Evolutionary conservation across 2,888 invertebrate species (phyloP).

Genomic region (Malthinus seriepunctatus): DNA sequence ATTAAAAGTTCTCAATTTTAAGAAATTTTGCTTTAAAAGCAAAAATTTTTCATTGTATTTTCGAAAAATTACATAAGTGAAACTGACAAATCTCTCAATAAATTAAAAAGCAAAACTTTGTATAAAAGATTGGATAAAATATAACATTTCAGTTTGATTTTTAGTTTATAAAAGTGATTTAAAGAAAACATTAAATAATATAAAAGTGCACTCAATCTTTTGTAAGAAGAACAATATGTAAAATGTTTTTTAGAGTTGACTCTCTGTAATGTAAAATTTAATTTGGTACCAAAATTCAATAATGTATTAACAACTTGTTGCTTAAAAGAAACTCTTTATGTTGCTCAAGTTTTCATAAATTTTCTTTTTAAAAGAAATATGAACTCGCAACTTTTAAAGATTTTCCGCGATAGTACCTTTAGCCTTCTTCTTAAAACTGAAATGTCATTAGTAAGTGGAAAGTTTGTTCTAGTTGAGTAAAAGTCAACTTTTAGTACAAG

Average conservation of each 20-base stretch:
- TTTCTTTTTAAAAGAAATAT: neutral
- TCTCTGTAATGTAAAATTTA: neutral
- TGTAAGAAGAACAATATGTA: neutral
- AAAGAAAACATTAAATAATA: neutral
- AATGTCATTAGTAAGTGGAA: conserved; percentile 6
- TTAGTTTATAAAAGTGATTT: neutral
- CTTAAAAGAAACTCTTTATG: neutral
- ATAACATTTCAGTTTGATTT: neutral
- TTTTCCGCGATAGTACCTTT: neutral
- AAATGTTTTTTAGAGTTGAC: neutral
- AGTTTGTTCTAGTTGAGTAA: neutral
- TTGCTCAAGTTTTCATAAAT: neutral
- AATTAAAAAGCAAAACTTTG: neutral
- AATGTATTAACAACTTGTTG: conserved; percentile 6
- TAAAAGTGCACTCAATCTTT: neutral
- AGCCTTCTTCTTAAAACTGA: neutral
- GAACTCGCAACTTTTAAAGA: neutral
- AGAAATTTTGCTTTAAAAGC: too few species aligned
- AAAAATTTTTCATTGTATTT: neutral
- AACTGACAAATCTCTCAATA: conserved; percentile 1
- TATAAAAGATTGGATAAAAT: neutral
- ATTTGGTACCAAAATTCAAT: conserved; percentile 4
- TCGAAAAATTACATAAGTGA: conserved; percentile 1
- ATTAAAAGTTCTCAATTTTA: too few species aligned
- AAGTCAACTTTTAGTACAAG: conserved; percentile 5